Base-by-base conservation (phyloP, 1,140 invertebrate genomes). In the Apis mellifera region DNA sequence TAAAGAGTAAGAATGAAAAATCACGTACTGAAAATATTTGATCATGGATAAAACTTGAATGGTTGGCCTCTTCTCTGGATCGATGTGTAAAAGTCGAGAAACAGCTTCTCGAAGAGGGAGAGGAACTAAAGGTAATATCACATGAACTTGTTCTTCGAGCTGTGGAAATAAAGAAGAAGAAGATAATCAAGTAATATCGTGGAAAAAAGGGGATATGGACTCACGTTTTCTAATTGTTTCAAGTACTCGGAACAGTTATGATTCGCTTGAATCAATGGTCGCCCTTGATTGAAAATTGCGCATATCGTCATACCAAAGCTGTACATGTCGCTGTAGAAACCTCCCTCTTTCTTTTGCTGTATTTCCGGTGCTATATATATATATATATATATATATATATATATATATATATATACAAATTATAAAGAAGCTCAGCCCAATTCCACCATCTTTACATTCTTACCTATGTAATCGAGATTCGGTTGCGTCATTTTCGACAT, bases 361-460 rank as follows among this genome's bases (percentile, higher is more conserved):
- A 98, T 96, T 95, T 99, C 98, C 1, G 98, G 98, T 57, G 98
- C 98, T 97, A n/a, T n/a, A n/a, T n/a, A n/a, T n/a, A n/a, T n/a
- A n/a, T n/a, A n/a, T n/a, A n/a, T n/a, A n/a, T n/a, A n/a, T n/a
- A n/a, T n/a, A n/a, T n/a, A n/a, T n/a, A n/a, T n/a, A n/a, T n/a
- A n/a, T n/a, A n/a, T n/a, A n/a, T n/a, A n/a, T n/a, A n/a, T n/a
- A n/a, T n/a, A n/a, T n/a, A n/a, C n/a, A n/a, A n/a, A n/a, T n/a
- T n/a, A n/a, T n/a, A n/a, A n/a, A n/a, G 5, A 62, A 13, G 5
- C 12, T 62, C 12, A 5, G 13, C 2, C 32, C 4, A 32, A 32
- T 32, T 32, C 32, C 1, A 52, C 7, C n/a, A 15, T 23, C 15
- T 7, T 62, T 5, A 19, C 5, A 15, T 68, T 9, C 94, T 95